These are phyloP conservation scores for Poecilia velifera DNA, from an alignment of 2,797 vertebrate species.

Conservation along the genomic window DNA sequence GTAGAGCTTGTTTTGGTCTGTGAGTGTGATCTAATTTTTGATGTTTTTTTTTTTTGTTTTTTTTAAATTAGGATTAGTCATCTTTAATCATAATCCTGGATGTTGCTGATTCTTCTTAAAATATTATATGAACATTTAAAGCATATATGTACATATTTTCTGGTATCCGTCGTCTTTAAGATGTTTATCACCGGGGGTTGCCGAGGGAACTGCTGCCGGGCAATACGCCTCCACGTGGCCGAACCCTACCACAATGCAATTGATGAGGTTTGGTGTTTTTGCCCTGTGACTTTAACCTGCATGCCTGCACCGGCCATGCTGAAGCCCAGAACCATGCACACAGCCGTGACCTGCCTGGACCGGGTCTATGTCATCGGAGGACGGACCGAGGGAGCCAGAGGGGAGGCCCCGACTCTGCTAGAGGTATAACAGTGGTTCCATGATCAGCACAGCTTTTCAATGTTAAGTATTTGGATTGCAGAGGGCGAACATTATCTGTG, in stretches of 20 bases:
- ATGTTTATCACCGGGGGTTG: conserved; percentile 96
- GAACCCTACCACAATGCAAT: conserved; percentile 90
- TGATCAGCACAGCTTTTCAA: background rate
- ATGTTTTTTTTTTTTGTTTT: too few species aligned
- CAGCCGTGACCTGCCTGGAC: conserved; percentile 87
- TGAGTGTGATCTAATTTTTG: too few species aligned
- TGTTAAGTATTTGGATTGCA: background rate
- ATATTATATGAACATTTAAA: background rate
- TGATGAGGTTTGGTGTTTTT: conserved; percentile 94
- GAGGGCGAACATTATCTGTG: background rate
- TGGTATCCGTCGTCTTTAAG: conserved; percentile 31
- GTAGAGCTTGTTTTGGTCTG: background rate
- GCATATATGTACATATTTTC: background rate
- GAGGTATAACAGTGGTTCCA: conserved; percentile 64
- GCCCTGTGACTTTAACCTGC: conserved; percentile 86
- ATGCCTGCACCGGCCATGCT: conserved; percentile 86
- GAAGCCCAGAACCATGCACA: conserved; percentile 93
- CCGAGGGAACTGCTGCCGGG: conserved; percentile 87
- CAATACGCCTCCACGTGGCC: conserved; percentile 90
- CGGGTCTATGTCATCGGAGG: conserved; percentile 93
- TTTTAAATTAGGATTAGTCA: background rate
- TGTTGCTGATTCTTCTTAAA: background rate
- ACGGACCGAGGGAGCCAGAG: conserved; percentile 85
- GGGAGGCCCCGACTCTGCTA: conserved; percentile 83
- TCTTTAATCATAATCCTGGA: background rate